These are phyloP conservation scores for Pseudomyrmex sp. DNA, from an alignment of 1,140 invertebrate species.

Conservation along the genomic window DNA sequence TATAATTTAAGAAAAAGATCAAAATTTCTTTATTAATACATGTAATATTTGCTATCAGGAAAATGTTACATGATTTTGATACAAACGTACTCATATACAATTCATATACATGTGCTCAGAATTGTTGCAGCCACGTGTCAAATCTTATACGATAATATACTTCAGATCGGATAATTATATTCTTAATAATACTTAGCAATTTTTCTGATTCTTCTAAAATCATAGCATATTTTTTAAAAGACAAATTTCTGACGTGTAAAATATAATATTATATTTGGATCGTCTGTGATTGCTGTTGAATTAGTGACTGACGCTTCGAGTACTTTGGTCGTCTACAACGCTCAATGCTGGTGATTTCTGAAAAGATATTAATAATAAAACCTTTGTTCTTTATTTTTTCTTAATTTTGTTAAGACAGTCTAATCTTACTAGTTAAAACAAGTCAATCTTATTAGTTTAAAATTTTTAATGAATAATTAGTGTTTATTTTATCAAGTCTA, in stretches of 20 bases:
- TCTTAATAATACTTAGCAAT: conserved; percentile 2
- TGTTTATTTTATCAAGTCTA: too few species aligned
- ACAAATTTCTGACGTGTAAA: conserved; percentile 3
- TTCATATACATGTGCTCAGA: conserved; percentile 3
- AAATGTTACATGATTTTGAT: conserved; percentile 21
- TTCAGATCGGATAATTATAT: conserved; percentile 25
- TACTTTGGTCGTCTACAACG: conserved; percentile 76
- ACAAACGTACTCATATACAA: neutral
- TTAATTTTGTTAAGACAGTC: too few species aligned
- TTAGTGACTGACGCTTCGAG: conserved; percentile 79
- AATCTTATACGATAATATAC: conserved; percentile 25
- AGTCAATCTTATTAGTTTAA: neutral
- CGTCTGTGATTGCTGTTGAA: neutral
- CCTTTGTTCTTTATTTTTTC: neutral
- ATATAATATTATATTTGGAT: conserved; percentile 20
- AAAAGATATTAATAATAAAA: conserved; percentile 51
- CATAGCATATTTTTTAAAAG: neutral
- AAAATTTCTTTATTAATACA: neutral
- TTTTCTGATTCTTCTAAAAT: neutral
- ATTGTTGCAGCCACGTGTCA: conserved; percentile 22
- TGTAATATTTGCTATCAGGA: neutral
- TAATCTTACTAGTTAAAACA: too few species aligned
- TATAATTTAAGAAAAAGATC: neutral
- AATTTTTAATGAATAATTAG: neutral
- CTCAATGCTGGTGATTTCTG: conserved; percentile 81